Base-by-base conservation (phyloP, 2,797 vertebrate species). In the Eurystomus glaucurus region DNA sequence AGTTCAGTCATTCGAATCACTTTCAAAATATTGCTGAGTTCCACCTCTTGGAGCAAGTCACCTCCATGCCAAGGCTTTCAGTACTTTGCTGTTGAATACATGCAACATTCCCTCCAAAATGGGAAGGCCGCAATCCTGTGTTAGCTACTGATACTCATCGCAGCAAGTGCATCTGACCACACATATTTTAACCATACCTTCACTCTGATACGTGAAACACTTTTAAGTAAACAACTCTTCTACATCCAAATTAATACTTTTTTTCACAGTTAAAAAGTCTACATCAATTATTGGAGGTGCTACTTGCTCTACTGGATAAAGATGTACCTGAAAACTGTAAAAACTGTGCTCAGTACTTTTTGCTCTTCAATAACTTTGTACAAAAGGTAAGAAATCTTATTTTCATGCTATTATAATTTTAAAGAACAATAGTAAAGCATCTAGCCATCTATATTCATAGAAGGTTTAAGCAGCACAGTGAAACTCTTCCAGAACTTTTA, bases 281-380 rank as follows among this genome's bases (percentile, higher is more conserved):
- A 85, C 99, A 99, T 97, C 96, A 98, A 43, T 97, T 99, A 96
- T 88, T 99, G 51, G 99, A 99, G 77, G 99, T 99, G 66, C 98
- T 99, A 62, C 99, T 99, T 60, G 99, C 99, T 85, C 97, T 99
- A 4, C 96, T 99, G 98, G 99, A 99, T 98, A 99, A 99, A 98
- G 99, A 99, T 57, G 99, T 99, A 29, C 99, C 99, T 15, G 99
- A 99, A 97, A 99, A 99, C 97, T 99, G 99, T 98, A 99, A 99
- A 98, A 99, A 99, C 98, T 99, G 99, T 94, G 98, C 99, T 5
- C 99, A 99, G 97, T 99, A 99, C 98, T 99, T 99, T 97, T 98
- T 98, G 97, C 98, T 99, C 61, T 99, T 99, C 98, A 99, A 99
- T 98, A 99, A 98, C 98, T 99, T 99, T 81, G 98, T 99, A 81